A percentile compares a stretch with the other conserved stretches of the same genome.
These are phyloP conservation scores for Sebastolobus alascanus DNA, from an alignment of 2,797 vertebrate species.

Conservation along the genomic window DNA sequence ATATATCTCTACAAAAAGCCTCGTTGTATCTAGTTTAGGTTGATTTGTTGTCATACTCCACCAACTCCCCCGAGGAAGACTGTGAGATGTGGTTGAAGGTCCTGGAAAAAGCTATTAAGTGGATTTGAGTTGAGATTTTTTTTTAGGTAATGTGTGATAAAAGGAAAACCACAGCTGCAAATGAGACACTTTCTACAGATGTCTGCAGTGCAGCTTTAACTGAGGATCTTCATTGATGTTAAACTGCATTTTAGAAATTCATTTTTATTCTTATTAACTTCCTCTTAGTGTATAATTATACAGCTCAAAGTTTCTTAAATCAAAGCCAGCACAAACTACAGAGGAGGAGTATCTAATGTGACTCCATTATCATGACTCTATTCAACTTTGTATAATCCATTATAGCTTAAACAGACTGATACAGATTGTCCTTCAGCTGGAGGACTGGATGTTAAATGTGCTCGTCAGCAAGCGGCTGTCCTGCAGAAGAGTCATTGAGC, in stretches of 20 bases:
- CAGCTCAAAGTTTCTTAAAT: constrained; percentile 5
- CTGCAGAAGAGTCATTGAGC: constrained; percentile 45
- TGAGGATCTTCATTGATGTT: not conserved
- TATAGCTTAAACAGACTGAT: constrained; percentile 27
- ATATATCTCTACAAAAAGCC: not conserved
- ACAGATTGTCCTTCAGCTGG: constrained; percentile 56
- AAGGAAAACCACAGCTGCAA: not conserved
- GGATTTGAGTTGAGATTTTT: not conserved
- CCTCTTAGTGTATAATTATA: constrained; percentile 11
- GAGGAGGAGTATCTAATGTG: constrained; percentile 28
- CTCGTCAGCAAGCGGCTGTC: constrained; percentile 42
- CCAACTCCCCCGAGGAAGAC: not conserved
- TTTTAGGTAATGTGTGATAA: not conserved
- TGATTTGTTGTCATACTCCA: not conserved
- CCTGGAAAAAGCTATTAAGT: not conserved
- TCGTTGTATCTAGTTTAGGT: not conserved
- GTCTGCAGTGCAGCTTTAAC: not conserved
- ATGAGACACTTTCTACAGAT: not conserved
- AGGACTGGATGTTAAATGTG: constrained; percentile 27
- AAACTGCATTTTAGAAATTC: constrained; percentile 1
- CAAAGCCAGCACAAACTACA: not conserved
- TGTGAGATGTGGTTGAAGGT: not conserved
- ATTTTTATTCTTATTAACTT: not conserved
- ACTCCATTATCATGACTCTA: constrained; percentile 43
- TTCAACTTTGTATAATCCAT: constrained; percentile 46